Evolutionary conservation across 2,888 invertebrate genomes (phyloP), one percentile per base, ranked within the genome.

Genomic region (Troides helena): DNA sequence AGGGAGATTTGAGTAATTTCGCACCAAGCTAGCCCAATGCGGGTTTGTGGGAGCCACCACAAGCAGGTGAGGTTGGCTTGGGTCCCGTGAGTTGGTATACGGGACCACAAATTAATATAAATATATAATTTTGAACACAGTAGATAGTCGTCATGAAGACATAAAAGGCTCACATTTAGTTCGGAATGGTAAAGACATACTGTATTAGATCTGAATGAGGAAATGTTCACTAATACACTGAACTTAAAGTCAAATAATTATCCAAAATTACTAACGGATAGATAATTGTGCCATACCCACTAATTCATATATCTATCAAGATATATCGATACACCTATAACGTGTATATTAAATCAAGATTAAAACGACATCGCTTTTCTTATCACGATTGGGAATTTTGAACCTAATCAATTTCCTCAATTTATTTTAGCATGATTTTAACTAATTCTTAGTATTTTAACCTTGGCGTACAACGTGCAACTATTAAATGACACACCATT

Each of bases 401-500:
- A 46, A 14, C 46, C 3, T 46, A 46, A 46, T 46, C 57, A 58
- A 58, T 58, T 58, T 58, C 57, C 57, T 58, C 23, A 58, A 58
- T 58, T 58, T 58, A 21, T 18, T 23, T 21, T 58, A 23, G 25
- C 21, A 23, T 23, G 23, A 58, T 23, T 58, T 23, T 58, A 58
- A 58, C 56, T 21, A 58, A 58, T 23, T 58, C 23, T 18, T 8
- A 21, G 25, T 58, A 58, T 58, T 58, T 23, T 14, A 58, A 58
- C 57, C 57, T 58, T 58, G 57, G 23, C 10, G 10, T 1, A 58
- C 18, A 60, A 60, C 36, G 18, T 18, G 60, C 3, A 18, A 60
- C 60, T 25, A 8, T 4, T 36, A 23, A 60, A 60, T 60, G 30
- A 14, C 25, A 36, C 36, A 60, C n/a, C 60, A 60, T 60, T 60